Evolutionary conservation across 1,140 invertebrate species (phyloP).

Genomic region (Parapsyche elsis): DNA sequence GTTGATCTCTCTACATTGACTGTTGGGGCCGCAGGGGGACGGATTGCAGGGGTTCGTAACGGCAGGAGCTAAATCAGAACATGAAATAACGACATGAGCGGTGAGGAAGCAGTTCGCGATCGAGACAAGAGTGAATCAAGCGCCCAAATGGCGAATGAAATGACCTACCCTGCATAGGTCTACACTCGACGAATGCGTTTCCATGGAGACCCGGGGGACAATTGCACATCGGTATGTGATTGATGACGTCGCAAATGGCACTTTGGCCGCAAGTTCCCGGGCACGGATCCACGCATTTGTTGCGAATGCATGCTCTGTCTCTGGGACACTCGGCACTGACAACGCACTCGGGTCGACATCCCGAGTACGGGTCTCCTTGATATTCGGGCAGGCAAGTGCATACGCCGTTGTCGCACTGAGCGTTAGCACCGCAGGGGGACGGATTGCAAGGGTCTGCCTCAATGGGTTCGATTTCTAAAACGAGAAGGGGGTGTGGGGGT

Average conservation of each 20-base stretch:
- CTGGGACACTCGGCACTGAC: conserved; percentile 82
- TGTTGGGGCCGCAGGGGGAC: conserved; percentile 73
- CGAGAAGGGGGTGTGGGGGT: conserved; percentile 52
- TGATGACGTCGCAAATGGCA: conserved; percentile 82
- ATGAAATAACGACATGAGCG: neutral
- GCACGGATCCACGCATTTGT: conserved; percentile 87
- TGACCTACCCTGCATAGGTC: conserved; percentile 68
- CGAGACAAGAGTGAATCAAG: neutral
- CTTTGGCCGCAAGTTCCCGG: conserved; percentile 83
- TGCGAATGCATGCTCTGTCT: conserved; percentile 81
- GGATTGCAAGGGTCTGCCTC: conserved; percentile 70
- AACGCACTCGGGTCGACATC: conserved; percentile 83
- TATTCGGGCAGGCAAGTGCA: conserved; percentile 77
- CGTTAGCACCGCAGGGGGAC: conserved; percentile 75
- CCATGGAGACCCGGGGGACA: conserved; percentile 79
- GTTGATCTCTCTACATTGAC: conserved; percentile 71
- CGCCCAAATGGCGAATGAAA: conserved; percentile 48
- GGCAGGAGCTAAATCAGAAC: conserved; percentile 54
- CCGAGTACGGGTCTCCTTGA: conserved; percentile 76
- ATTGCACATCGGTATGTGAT: conserved; percentile 83
- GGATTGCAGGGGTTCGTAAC: conserved; percentile 68
- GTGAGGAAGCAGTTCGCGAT: neutral
- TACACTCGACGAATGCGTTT: conserved; percentile 83
- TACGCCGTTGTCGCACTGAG: conserved; percentile 67
- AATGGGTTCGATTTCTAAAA: conserved; percentile 58